Percentiles rank a stretch among this genome's conserved stretches.
These are phyloP conservation scores for Phycodurus eques DNA, from an alignment of 2,113 vertebrate species.

Conservation along the genomic window DNA sequence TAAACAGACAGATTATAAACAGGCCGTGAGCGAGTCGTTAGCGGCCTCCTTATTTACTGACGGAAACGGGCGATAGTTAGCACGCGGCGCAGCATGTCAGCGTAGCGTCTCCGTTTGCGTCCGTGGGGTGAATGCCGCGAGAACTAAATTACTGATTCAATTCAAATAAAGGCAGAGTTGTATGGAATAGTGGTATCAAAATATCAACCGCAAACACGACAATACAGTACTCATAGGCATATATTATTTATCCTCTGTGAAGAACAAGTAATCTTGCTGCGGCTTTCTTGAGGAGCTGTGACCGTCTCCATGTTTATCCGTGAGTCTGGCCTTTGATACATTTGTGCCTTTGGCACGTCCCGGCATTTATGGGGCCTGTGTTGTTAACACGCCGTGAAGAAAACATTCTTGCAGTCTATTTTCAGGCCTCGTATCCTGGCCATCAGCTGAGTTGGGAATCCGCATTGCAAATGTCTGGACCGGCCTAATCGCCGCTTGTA, in stretches of 20 bases:
- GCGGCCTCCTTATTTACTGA: conserved; percentile 20
- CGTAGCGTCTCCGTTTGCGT: background rate
- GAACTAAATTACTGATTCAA: too few relatives aligned
- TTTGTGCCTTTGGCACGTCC: too few relatives aligned
- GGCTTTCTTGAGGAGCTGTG: too few relatives aligned
- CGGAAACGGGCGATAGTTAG: background rate
- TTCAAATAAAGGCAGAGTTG: too few relatives aligned
- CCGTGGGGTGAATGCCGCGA: background rate
- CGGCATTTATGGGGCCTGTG: background rate
- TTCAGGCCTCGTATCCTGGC: conserved; percentile 28
- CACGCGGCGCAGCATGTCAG: background rate
- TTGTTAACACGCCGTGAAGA: background rate
- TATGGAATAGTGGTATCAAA: too few relatives aligned
- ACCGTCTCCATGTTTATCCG: too few relatives aligned
- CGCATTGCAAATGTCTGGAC: conserved; percentile 39
- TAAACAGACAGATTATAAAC: conserved; percentile 38
- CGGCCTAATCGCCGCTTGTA: conserved; percentile 51
- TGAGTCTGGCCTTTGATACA: too few relatives aligned
- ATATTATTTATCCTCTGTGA: too few relatives aligned
- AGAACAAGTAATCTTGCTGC: too few relatives aligned
- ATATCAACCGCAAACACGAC: too few relatives aligned
- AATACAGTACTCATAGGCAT: too few relatives aligned
- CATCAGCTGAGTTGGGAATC: conserved; percentile 46
- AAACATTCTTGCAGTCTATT: conserved; percentile 11
- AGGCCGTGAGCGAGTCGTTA: conserved; percentile 18